A percentile compares a stretch with the other conserved stretches of the same genome.
Conservation (phyloP, 2,797 vertebrate genomes). For the Pseudochaenichthys georgianus region DNA sequence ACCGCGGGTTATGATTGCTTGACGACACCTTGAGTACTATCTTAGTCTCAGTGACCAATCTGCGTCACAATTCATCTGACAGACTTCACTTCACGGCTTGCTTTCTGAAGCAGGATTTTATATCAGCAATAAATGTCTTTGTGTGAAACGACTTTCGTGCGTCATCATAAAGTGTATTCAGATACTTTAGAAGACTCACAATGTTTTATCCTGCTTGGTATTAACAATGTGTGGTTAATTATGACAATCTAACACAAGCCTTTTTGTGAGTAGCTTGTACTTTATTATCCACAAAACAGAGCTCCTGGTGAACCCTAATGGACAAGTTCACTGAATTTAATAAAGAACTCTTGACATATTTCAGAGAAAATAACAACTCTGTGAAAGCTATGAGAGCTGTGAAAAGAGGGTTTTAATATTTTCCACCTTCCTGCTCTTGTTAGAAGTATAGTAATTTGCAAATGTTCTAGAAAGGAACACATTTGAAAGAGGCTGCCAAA, state of each 20-base stretch:
- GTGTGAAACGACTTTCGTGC: neutral
- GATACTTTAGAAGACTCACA: conserved; percentile 8
- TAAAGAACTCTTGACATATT: conserved; percentile 7
- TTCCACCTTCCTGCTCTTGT: neutral
- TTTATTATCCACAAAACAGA: conserved; percentile 3
- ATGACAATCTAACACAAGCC: neutral
- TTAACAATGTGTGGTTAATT: neutral
- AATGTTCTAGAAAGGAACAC: neutral
- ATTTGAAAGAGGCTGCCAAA: neutral
- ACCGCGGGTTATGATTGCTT: conserved; percentile 25
- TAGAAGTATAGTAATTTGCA: neutral
- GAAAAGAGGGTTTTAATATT: conserved; percentile 22
- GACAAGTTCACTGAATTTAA: conserved; percentile 17
- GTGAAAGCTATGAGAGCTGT: too few relatives aligned
- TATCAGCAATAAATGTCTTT: conserved; percentile 16
- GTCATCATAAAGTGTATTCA: conserved; percentile 2
- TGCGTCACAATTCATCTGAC: conserved; percentile 33
- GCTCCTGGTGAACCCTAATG: neutral
- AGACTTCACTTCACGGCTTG: conserved; percentile 54
- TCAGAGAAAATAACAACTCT: conserved; percentile 7
- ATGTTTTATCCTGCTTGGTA: conserved; percentile 5
- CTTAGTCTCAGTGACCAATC: conserved; percentile 40
- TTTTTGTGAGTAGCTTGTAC: neutral
- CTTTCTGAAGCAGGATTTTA: conserved; percentile 20
- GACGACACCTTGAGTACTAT: conserved; percentile 37